A percentile compares a stretch with the other conserved stretches of the same genome.
Conservation (phyloP, 2,113 vertebrate genomes). For the Hucho hucho region DNA sequence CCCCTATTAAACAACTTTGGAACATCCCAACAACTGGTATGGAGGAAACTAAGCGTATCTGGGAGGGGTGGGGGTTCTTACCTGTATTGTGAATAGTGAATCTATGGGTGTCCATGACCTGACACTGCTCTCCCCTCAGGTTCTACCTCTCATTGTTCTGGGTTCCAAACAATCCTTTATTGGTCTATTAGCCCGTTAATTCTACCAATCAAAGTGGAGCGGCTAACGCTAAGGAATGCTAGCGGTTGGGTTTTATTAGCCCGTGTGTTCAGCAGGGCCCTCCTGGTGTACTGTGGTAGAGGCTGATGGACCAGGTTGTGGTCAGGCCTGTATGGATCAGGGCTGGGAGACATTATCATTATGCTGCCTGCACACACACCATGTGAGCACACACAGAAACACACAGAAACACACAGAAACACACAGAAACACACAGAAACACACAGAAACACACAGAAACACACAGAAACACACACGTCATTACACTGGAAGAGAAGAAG, state of each 20-base stretch:
- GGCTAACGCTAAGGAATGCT: slow-evolving; percentile 63
- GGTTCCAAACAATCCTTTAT: slow-evolving; percentile 68
- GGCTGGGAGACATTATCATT: slow-evolving; percentile 66
- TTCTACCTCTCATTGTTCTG: slow-evolving; percentile 66
- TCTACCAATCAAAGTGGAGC: slow-evolving; percentile 67
- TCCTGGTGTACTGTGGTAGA: slow-evolving; percentile 43
- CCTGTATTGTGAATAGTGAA: slow-evolving; percentile 11
- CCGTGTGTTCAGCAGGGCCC: slow-evolving; percentile 38
- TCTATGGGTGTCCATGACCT: slow-evolving; percentile 69
- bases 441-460: too few species aligned
- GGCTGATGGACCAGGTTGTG: slow-evolving; percentile 41
- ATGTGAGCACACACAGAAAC: too few species aligned
- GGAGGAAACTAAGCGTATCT: slow-evolving; percentile 66
- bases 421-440: too few species aligned
- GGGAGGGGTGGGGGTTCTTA: slow-evolving; percentile 56
- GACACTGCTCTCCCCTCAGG: slow-evolving; percentile 51
- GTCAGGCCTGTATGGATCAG: slow-evolving; percentile 48
- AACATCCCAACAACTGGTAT: slow-evolving; percentile 63
- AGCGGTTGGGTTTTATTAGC: slow-evolving; percentile 56
- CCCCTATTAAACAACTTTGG: slow-evolving; percentile 71
- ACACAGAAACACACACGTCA: too few species aligned
- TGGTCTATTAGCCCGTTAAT: slow-evolving; percentile 70
- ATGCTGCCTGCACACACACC: too few species aligned
- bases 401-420: too few species aligned
- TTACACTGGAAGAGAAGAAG: background rate